Percentiles rank a stretch among this genome's conserved stretches.
Evolutionary conservation across 2,888 invertebrate species (phyloP).

Genomic region (Druceiella hillmani): DNA sequence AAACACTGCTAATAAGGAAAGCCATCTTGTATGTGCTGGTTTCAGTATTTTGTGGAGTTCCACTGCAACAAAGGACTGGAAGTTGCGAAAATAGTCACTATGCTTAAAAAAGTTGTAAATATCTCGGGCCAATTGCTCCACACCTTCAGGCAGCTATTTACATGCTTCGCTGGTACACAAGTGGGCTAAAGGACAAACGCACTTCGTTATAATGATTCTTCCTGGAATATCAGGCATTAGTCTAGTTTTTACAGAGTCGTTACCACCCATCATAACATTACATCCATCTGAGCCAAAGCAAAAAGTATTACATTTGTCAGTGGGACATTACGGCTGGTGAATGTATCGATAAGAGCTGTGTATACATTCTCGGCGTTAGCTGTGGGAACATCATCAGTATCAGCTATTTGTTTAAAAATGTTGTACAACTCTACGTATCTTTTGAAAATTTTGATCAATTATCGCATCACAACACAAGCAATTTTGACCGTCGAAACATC

Average conservation of each 20-base stretch:
- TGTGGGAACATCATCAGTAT: conserved; percentile 2
- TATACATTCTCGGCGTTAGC: conserved; percentile 12
- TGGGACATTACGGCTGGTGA: conserved; percentile 17
- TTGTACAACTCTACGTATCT: no score
- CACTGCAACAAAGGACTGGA: conserved; percentile 14
- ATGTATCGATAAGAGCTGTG: conserved; percentile 13
- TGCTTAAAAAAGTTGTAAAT: conserved; percentile 27
- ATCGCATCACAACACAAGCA: no score
- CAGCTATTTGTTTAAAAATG: no score
- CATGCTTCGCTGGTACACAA: conserved; percentile 28
- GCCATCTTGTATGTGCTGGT: conserved; percentile 14
- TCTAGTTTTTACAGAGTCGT: conserved; percentile 26
- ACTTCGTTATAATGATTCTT: conserved; percentile 27
- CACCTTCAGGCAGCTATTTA: conserved; percentile 26
- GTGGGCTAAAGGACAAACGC: conserved; percentile 29
- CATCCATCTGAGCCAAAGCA: conserved; percentile 30
- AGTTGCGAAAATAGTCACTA: conserved; percentile 20
- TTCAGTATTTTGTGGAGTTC: conserved; percentile 16
- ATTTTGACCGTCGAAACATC: no score
- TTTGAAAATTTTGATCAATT: no score
- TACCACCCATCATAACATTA: conserved; percentile 28
- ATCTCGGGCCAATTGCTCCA: conserved; percentile 28
- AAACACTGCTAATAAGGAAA: conserved; percentile 12
- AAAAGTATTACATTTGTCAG: conserved; percentile 26
- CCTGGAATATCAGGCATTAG: conserved; percentile 25